Conservation (phyloP, 1,140 invertebrate genomes). For the Vanessa tameamea region DNA sequence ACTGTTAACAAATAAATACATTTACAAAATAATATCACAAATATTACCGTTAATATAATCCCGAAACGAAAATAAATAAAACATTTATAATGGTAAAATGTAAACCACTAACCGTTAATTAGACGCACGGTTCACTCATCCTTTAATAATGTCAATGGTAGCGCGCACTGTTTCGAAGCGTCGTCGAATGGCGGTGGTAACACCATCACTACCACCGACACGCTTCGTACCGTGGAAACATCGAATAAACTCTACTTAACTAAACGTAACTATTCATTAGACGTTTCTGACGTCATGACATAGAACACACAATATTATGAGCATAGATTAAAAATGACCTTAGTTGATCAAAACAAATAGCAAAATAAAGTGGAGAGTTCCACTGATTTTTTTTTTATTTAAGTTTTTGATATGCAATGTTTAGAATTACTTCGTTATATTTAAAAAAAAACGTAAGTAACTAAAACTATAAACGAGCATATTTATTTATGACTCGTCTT, state of each 20-base stretch:
- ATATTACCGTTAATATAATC: not conserved
- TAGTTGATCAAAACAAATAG: not conserved
- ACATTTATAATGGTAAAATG: not conserved
- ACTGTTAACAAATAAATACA: too few relatives aligned
- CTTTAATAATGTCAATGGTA: not conserved
- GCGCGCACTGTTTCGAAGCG: not conserved
- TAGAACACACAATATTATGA: conserved; percentile 2
- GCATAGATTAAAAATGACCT: conserved; percentile 3
- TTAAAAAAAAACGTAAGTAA: too few relatives aligned
- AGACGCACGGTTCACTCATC: not conserved
- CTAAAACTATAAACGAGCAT: too few relatives aligned
- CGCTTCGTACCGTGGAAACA: not conserved
- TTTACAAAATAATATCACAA: not conserved
- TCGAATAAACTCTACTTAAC: not conserved
- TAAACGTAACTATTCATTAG: not conserved
- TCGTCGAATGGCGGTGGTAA: not conserved
- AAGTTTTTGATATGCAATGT: too few relatives aligned
- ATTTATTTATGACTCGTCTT: too few relatives aligned
- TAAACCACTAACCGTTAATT: not conserved
- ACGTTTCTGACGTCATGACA: not conserved
- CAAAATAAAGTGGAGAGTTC: not conserved
- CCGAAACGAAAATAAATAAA: not conserved
- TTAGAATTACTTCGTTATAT: too few relatives aligned
- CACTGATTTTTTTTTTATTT: too few relatives aligned
- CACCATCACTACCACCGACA: not conserved